A percentile compares a stretch with the other conserved stretches of the same genome.
phyloP scores from a whole-genome alignment of 2,797 vertebrate genomes.

The Betta splendens region DNA sequence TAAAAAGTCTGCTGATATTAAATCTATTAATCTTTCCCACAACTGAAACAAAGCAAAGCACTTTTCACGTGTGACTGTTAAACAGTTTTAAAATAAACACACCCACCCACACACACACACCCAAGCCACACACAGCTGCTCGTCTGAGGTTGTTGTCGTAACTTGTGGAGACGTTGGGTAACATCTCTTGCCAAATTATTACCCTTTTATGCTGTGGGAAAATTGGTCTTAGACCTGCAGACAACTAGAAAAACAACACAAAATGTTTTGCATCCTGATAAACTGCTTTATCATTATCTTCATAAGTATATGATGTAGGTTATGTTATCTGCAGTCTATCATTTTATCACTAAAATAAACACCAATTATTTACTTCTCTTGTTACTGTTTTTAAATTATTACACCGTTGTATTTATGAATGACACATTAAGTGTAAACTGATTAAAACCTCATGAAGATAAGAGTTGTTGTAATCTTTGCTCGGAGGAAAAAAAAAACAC shows the following conservation, averaged over 20 bases:
- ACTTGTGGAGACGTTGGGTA: constrained; percentile 69
- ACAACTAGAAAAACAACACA: constrained; percentile 20
- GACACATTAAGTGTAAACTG: background rate
- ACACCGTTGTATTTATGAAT: constrained; percentile 2
- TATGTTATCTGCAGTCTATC: constrained; percentile 6
- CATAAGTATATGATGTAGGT: background rate
- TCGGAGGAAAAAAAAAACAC: background rate
- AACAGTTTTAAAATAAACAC: constrained; percentile 36
- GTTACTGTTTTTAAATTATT: constrained; percentile 3
- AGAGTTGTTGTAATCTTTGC: background rate
- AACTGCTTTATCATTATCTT: too few species aligned
- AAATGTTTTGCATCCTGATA: constrained; percentile 22
- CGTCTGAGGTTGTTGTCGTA: constrained; percentile 66
- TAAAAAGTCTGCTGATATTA: constrained; percentile 26
- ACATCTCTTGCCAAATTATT: constrained; percentile 67
- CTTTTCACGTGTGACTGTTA: constrained; percentile 31
- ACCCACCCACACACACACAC: constrained; percentile 26
- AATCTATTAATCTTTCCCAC: constrained; percentile 31
- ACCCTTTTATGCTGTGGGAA: constrained; percentile 42
- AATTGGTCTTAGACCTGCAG: constrained; percentile 22
- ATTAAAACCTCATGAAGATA: constrained; percentile 1
- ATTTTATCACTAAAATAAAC: constrained; percentile 10
- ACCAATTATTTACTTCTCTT: background rate
- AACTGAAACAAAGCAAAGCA: constrained; percentile 31
- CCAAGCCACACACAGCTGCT: constrained; percentile 50